These are phyloP conservation scores for Calyptommatus sinebrachiatus DNA, from an alignment of 2,113 vertebrate species.

Conservation along the genomic window DNA sequence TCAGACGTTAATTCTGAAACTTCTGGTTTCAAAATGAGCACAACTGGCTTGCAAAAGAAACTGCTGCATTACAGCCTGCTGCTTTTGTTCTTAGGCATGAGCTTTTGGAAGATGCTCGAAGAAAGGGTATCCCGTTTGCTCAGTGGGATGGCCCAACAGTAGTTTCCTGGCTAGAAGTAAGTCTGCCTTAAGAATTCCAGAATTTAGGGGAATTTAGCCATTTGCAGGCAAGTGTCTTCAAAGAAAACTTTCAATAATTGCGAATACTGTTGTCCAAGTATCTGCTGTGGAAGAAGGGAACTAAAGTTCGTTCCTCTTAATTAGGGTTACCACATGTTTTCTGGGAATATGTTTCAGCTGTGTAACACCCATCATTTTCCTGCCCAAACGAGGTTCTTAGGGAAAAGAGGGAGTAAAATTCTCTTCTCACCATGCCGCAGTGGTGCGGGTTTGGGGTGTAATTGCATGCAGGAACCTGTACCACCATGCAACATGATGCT, in stretches of 20 bases:
- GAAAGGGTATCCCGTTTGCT: slow-evolving; percentile 91
- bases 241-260: not conserved
- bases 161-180: slow-evolving; percentile 98
- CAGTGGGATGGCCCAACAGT: slow-evolving; percentile 97
- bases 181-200: accelerated
- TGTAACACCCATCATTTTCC: not conserved
- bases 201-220: not conserved
- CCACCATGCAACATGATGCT: no score
- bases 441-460: no score
- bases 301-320: not conserved
- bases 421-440: no score
- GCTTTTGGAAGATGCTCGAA: slow-evolving; percentile 92
- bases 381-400: not conserved
- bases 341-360: no score
- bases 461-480: no score
- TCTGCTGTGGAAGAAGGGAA: not conserved
- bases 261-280: not conserved
- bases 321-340: not conserved
- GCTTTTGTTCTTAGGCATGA: slow-evolving; percentile 80
- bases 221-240: not conserved
- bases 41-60: not conserved
- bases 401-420: no score
- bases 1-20: not conserved
- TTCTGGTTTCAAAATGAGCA: not conserved
- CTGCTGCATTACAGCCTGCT: slow-evolving; percentile 8